A percentile compares a stretch with the other conserved stretches of the same genome.
phyloP scores from a whole-genome alignment of 2,888 invertebrate genomes.

The Chironomus tentans region DNA sequence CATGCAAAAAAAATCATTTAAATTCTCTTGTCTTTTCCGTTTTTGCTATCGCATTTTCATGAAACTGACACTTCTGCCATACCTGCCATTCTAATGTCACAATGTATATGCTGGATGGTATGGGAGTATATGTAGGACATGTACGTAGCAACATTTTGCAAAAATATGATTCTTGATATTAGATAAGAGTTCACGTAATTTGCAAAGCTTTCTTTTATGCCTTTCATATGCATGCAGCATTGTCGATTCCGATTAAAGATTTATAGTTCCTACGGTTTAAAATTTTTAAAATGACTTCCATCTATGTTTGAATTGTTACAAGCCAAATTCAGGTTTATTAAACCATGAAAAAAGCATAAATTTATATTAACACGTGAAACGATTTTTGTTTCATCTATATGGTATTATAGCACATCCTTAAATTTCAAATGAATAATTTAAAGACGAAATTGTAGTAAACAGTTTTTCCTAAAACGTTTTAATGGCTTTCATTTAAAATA shows the following conservation, averaged over 20 bases:
- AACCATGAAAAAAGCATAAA: no score
- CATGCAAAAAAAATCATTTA: no score
- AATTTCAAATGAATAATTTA: no score
- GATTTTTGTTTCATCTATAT: no score
- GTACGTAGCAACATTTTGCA: background rate
- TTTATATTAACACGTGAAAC: no score
- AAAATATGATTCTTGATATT: constrained; percentile 1
- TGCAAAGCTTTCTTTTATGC: background rate
- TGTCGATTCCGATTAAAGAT: constrained; percentile 15
- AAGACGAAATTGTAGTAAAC: no score
- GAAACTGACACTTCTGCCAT: background rate
- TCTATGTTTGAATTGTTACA: no score
- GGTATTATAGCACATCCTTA: no score
- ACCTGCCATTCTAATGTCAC: background rate
- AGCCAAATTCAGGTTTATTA: no score
- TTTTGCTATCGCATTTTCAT: background rate
- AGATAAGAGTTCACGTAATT: constrained; percentile 19
- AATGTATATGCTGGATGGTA: no score
- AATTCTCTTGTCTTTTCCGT: background rate
- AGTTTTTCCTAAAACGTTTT: no score
- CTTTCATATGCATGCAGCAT: background rate
- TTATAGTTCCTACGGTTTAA: background rate
- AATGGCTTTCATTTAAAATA: no score
- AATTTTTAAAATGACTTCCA: background rate
- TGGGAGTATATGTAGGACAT: background rate